Base-by-base conservation (phyloP, 1,140 invertebrate genomes). In the Drosophila nigrodunni region DNA sequence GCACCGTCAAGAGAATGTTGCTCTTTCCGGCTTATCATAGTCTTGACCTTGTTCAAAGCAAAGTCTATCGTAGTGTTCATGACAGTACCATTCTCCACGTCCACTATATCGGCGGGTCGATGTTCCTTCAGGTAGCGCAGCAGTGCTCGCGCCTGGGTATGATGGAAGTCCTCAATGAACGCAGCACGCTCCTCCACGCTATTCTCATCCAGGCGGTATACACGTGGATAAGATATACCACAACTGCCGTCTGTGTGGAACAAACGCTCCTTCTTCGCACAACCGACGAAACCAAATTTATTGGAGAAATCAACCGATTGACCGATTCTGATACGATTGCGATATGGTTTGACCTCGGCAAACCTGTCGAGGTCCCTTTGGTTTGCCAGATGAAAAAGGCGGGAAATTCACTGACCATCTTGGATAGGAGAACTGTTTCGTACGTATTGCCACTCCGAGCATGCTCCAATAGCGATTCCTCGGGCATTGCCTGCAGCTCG, bases 101-200 rank as follows among this genome's bases (percentile, higher is more conserved):
- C 80, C 3, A 77, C 54, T 21, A 92, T 3, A 6, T 80, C 78
- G 7, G 41, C 7, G 1, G 77, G 68, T 3, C 59, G 44, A 7
- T 86, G 77, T 18, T 94, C 93, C 0, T 95, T 93, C n/a, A 97
- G 82, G 95, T 95, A 97, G 83, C 96, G 96, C 11, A 98, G 90
- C 25, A 98, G 93, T 75, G 95, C 96, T 50, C 97, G 94, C 77
- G 97, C 98, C 7, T 97, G 95, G 10, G 97, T 98, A 49, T 97
- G 93, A 87, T 96, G 95, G 74, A 94, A 95, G 85, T 95, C 95
- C 39, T 93, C 92, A 8, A 93, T 90, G 67, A 95, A 95, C 5
- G 82, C 91, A 43, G 79, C 64, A 18, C 93, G 82, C 80, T 94
- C 94, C 58, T 93, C 93, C 18, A 79, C 46, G 15, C 60, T 74